Evolutionary conservation across 2,888 invertebrate genomes (phyloP), one percentile per base, ranked within the genome.

Genomic region (Halocaridina rubra): DNA sequence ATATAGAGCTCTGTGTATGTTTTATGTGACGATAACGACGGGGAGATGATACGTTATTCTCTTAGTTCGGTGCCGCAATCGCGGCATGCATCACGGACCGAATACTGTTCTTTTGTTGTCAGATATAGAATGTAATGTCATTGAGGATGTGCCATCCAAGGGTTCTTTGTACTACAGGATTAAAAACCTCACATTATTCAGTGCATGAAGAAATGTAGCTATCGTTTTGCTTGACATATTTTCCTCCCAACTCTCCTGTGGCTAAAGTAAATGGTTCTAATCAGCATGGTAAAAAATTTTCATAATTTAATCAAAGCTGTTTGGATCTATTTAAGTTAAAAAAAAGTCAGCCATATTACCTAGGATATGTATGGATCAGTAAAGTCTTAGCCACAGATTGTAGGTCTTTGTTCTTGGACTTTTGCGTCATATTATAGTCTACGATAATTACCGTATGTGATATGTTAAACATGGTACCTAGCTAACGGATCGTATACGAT

Each of bases 371-470:
- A 84, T n/a, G n/a, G n/a, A n/a, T 72, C 32, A 72, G 71, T 46
- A 64, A 61, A 71, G 19, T 72, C 71, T 27, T 78, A 84, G 77
- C 78, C 82, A 72, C 82, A 78, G 82, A 84, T 27, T 72, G 72
- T 78, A 72, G 82, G 77, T 84, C 82, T 77, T 78, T 71, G 77
- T 82, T 71, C 59, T 84, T 84, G 77, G 78, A 71, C 82, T 72
- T 82, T 78, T 64, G n/a, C 19, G 71, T 84, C 78, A 59, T 72
- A 77, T 84, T 84, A 84, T 76, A 84, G 71, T 78, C 61, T 78
- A 30, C 59, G 72, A 80, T 80, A 61, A 67, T 72, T 80, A n/a
- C n/a, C n/a, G n/a, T n/a, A 71, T 82, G 82, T 82, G 82, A 82
- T 82, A 81, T 76, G 78, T 84, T 84, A 72, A 33, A 59, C 72